Base-by-base conservation (phyloP, 2,797 vertebrate genomes). In the Liparis tanakae region DNA sequence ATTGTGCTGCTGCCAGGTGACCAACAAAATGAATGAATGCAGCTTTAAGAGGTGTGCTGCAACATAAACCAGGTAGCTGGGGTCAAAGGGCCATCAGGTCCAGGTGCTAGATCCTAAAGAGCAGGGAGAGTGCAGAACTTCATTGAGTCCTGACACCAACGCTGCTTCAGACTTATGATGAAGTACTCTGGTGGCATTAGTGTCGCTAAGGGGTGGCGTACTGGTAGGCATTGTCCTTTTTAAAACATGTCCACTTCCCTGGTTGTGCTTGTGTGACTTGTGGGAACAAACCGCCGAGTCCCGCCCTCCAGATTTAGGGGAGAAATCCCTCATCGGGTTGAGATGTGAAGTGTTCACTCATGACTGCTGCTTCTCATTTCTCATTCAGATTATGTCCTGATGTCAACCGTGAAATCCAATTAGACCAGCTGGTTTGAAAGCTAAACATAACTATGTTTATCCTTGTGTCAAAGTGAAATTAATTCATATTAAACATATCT, bases 1-100 rank as follows among this genome's bases (percentile, higher is more conserved):
- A 36, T 14, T 53, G n/a, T 46, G 25, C 10, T 74, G 56, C 62
- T 36, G n/a, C 7, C 20, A 63, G 30, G 18, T 62, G 39, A 39
- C 5, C 20, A 46, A 30, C 60, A 57, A 57, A 18, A 20, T 2
- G 39, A 37, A n/a, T n/a, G 1, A 64, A 20, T 25, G 33, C 18
- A 18, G 37, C 55, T 22, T 50, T 17, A 51, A 66, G 50, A 51
- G 50, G 14, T 51, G 13, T 14, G 5, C 46, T 53, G n/a, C 20
- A 66, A 73, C 20, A 58, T 50, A 44, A 44, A 44, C 8, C 51
- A 46, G 22, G 44, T 12, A 41, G 30, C 33, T 46, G n/a, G 15
- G n/a, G 4, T 58, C 37, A 18, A 33, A 58, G 48, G 54, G 22
- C 53, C 46, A 14, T 41, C 25, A 14, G 17, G 30, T 25, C 25